Base-by-base conservation (phyloP, 2,797 vertebrate genomes). In the Gymnothorax reevesii region DNA sequence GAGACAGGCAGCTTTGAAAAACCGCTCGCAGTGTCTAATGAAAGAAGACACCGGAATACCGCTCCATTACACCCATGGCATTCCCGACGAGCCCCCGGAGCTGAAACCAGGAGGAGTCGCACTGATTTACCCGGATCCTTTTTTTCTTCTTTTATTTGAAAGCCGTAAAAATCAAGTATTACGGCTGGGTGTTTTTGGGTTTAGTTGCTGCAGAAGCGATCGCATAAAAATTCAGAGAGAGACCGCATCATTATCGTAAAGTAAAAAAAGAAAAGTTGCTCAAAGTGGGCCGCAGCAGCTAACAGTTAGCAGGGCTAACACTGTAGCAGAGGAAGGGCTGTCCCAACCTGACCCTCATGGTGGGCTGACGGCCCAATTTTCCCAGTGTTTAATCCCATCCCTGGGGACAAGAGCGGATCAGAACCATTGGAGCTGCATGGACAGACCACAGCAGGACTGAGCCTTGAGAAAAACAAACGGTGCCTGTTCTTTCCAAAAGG, bases 171-270 rank as follows among this genome's bases (percentile, higher is more conserved):
- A 49, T 49, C 42, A 17, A 77, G 73, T 5, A 17, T 25, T 42
- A 73, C 42, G 27, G 42, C 71, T 73, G 71, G 33, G 71, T 25
- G n/a, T 49, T n/a, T 77, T 17, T 77, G 42, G 73, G 73, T 15
- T 77, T 7, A 42, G 3, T 77, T 42, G 17, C 42, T 1, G 13
- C 73, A 49, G 69, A 52, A 20, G 33, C 12, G 1, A 77, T 77
- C 73, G 49, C 42, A 49, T 77, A 77, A 77, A 77, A 77, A 77
- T 77, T 33, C 33, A 77, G 49, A 77, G 49, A 71, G 33, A 12
- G 25, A 15, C 42, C 6, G 2, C 73, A 77, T 49, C 33, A 15
- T 49, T 77, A 77, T 15, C 0, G 33, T 10, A 60, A 60, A 60
- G 17, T 3, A 60, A 60, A 60, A 60, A 13, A 60, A 42, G 49